A percentile compares a stretch with the other conserved stretches of the same genome.
Conservation (phyloP, 2,797 vertebrate species). For the Trachops cirrhosus region DNA sequence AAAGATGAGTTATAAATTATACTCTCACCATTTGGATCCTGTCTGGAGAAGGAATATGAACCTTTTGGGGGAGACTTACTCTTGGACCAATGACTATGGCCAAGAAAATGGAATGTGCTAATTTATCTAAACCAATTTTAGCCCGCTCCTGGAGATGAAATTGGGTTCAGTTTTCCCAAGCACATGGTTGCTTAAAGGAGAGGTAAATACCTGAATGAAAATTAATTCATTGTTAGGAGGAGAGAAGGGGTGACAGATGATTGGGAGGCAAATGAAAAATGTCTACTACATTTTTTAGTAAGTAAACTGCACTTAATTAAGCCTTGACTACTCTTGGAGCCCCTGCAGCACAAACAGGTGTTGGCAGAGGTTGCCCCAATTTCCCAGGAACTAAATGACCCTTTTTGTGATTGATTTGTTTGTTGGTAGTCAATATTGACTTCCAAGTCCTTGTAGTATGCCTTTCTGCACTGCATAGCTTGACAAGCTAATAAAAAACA, state of each 20-base stretch:
- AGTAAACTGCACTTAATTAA: background rate
- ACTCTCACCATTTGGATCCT: conserved; percentile 67
- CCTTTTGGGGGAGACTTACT: conserved; percentile 57
- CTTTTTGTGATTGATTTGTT: background rate
- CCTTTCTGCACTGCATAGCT: background rate
- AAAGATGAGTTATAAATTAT: conserved; percentile 91
- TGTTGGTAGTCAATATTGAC: background rate
- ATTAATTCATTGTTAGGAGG: background rate
- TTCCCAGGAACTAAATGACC: background rate
- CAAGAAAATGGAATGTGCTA: background rate
- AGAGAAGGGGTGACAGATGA: background rate
- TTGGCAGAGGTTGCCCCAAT: background rate
- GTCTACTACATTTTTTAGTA: background rate
- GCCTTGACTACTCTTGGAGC: background rate
- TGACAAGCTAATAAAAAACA: background rate
- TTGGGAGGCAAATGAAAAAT: background rate
- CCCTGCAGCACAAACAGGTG: background rate
- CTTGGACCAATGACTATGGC: background rate
- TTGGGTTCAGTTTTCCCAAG: background rate
- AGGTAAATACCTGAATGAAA: background rate
- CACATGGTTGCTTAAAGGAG: background rate
- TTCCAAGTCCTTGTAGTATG: background rate
- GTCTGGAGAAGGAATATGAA: conserved; percentile 78
- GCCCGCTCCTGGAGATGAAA: background rate
- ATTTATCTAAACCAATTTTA: background rate